These are phyloP conservation scores for Austrofundulus limnaeus DNA, from an alignment of 2,113 vertebrate genomes.

Conservation along the genomic window DNA sequence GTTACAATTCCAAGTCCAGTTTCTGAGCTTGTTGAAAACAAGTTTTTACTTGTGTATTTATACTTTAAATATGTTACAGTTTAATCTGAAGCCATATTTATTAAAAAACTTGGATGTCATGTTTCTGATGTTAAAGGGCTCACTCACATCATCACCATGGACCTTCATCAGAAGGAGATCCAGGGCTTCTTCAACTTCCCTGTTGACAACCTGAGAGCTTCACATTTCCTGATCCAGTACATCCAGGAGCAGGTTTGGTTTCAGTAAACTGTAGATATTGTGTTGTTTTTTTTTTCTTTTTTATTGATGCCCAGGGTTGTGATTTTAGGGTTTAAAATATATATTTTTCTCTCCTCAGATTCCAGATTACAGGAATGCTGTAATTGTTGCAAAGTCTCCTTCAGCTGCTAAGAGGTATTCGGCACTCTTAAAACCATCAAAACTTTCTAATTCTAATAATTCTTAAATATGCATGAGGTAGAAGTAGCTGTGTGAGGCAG, in stretches of 20 bases:
- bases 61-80: neutral
- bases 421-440: no score
- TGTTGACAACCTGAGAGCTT: conserved; percentile 93
- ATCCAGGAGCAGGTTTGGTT: conserved; percentile 92
- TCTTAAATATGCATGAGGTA: no score
- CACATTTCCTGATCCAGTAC: conserved; percentile 94
- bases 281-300: no score
- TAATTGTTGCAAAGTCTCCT: conserved; percentile 97
- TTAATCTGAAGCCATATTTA: neutral
- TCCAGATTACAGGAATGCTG: conserved; percentile 95
- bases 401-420: conserved; percentile 95
- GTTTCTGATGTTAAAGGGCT: conserved; percentile 79
- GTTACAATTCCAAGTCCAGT: neutral
- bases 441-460: no score
- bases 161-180: conserved; percentile 98
- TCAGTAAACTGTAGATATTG: neutral
- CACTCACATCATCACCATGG: conserved; percentile 98
- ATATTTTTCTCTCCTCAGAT: conserved; percentile 77
- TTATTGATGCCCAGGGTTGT: neutral
- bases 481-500: no score
- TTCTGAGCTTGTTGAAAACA: neutral
- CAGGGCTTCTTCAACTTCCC: conserved; percentile 96
- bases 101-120: neutral
- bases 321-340: neutral
- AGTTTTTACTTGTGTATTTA: neutral